These are phyloP conservation scores for Luperina nickerlii DNA, from an alignment of 2,888 invertebrate species.

Conservation along the genomic window DNA sequence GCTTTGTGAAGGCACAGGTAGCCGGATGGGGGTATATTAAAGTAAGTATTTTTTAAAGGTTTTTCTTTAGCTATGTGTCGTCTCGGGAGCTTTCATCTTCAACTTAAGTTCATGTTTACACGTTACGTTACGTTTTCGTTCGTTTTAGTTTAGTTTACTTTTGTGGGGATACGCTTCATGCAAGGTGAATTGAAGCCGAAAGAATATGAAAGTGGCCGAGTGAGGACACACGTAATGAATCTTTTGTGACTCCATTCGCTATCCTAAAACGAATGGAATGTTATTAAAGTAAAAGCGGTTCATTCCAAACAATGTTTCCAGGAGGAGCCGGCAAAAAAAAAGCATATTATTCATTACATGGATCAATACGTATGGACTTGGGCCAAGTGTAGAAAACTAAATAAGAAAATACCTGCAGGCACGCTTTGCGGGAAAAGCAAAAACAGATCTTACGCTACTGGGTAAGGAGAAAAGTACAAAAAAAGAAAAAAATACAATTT, in stretches of 20 bases:
- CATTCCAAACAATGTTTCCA: not conserved
- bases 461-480: constrained; percentile 23
- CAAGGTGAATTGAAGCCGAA: not conserved
- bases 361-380: constrained; percentile 20
- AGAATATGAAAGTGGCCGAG: not conserved
- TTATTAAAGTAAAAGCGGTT: not conserved
- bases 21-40: constrained; percentile 30
- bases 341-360: not conserved
- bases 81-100: not conserved
- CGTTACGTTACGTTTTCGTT: no score
- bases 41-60: constrained; percentile 11
- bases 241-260: not conserved
- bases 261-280: not conserved
- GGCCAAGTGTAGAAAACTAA: not conserved
- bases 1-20: not conserved
- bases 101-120: not conserved
- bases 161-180: not conserved
- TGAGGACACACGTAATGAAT: not conserved
- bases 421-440: constrained; percentile 10
- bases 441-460: not conserved
- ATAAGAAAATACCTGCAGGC: not conserved
- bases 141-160: no score
- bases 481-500: not conserved
- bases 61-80: not conserved
- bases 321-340: not conserved